phyloP scores from a whole-genome alignment of 2,113 vertebrate genomes.

The Otis tarda region DNA sequence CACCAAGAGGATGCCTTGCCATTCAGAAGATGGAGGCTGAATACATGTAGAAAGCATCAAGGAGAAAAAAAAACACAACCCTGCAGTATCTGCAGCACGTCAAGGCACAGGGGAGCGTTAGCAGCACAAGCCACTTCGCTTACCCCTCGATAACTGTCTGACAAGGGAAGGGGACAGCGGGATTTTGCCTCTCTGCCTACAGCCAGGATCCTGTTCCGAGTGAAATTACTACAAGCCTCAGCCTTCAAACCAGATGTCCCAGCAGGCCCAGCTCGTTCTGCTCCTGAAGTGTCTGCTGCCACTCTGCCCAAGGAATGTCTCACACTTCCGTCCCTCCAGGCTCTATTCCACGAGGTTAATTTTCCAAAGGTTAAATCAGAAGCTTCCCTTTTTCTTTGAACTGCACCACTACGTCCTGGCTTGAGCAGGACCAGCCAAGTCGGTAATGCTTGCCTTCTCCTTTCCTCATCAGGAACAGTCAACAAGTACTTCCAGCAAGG shows the following conservation, averaged over 20 bases:
- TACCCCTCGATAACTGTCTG: rapidly evolving
- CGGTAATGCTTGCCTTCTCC: too few species aligned
- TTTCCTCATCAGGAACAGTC: not conserved
- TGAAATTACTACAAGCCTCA: not conserved
- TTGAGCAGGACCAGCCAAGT: not conserved
- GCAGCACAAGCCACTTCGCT: not conserved
- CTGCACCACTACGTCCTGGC: not conserved
- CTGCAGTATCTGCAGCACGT: not conserved
- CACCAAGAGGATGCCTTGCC: not conserved
- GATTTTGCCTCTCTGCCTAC: not conserved
- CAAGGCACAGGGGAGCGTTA: not conserved
- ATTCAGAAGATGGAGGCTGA: not conserved
- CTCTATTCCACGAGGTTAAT: not conserved
- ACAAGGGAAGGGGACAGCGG: not conserved
- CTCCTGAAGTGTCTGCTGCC: not conserved
- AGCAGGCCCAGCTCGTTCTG: not conserved
- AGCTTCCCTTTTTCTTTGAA: not conserved
- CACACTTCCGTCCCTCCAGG: not conserved
- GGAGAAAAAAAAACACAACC: not conserved
- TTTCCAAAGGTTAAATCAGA: not conserved
- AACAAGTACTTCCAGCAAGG: not conserved
- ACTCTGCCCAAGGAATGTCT: not conserved
- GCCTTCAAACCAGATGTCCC: not conserved
- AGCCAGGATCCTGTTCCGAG: not conserved
- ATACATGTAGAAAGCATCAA: not conserved